These are phyloP conservation scores for Micropoecilia bifurca DNA, from an alignment of 2,797 vertebrate genomes.

Conservation along the genomic window DNA sequence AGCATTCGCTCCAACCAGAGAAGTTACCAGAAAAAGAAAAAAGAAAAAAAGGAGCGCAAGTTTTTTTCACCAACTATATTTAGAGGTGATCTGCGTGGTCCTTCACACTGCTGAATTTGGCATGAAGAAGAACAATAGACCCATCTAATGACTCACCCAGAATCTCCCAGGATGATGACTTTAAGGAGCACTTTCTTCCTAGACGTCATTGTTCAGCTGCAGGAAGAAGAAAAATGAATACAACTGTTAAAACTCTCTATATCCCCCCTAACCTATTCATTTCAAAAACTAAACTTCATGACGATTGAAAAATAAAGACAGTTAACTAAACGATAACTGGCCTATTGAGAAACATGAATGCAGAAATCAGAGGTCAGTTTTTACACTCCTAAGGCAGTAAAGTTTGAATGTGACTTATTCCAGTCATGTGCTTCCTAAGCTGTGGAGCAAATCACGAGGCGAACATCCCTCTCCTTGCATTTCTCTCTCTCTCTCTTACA, in stretches of 20 bases:
- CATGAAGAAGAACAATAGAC: neutral
- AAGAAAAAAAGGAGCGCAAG: neutral
- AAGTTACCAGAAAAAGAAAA: neutral
- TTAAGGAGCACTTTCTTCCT: slow-evolving; percentile 97
- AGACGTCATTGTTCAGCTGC: slow-evolving; percentile 89
- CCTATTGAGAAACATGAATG: slow-evolving; percentile 13
- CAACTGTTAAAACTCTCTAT: neutral
- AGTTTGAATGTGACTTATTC: slow-evolving; percentile 57
- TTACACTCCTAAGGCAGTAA: slow-evolving; percentile 40
- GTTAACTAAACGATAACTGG: slow-evolving; percentile 10
- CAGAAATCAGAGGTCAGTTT: slow-evolving; percentile 26
- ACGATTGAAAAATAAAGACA: neutral
- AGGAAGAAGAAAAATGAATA: slow-evolving; percentile 12
- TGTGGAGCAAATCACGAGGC: slow-evolving; percentile 60
- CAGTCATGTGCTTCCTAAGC: slow-evolving; percentile 72
- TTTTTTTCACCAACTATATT: slow-evolving; percentile 13
- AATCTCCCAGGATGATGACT: slow-evolving; percentile 96
- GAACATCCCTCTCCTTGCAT: slow-evolving; percentile 44
- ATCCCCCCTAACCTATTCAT: slow-evolving; percentile 8
- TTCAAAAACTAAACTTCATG: neutral
- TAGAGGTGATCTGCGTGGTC: neutral
- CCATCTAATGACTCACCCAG: slow-evolving; percentile 85
- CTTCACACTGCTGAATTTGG: slow-evolving; percentile 8
- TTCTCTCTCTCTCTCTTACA: slow-evolving; percentile 37
- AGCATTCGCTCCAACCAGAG: neutral